Evolutionary conservation across 2,113 vertebrate genomes (phyloP).

Genomic region (Podiceps cristatus): DNA sequence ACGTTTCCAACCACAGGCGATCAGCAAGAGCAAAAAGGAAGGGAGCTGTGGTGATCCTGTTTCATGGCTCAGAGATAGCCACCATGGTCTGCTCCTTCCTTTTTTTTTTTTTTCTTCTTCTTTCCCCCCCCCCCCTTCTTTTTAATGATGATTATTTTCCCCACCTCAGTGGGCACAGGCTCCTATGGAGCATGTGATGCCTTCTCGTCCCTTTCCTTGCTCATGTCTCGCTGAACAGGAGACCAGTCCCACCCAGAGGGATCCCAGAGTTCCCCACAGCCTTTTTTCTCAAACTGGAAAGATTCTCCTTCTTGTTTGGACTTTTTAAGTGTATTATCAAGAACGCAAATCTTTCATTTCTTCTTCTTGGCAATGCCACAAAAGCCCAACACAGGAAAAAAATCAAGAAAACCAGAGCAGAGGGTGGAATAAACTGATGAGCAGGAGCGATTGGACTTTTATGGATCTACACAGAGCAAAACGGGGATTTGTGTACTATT

Average conservation of each 20-base stretch:
- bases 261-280: not conserved
- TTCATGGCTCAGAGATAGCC: not conserved
- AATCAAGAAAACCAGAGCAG: not conserved
- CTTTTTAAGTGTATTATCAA: not conserved
- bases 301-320: not conserved
- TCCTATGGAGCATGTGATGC: not conserved
- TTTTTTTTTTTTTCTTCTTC: not conserved
- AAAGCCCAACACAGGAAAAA: not conserved
- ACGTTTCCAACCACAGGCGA: not conserved
- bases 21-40: not conserved
- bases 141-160: not conserved
- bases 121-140: no score
- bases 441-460: not conserved
- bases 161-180: not conserved
- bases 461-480: not conserved
- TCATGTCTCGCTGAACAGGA: not conserved
- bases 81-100: not conserved
- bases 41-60: not conserved
- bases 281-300: not conserved
- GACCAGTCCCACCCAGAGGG: not conserved
- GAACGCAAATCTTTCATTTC: not conserved
- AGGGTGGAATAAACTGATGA: not conserved
- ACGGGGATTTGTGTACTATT: not conserved
- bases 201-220: accelerated
- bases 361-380: not conserved